Evolutionary conservation across 2,113 vertebrate genomes (phyloP).

Genomic region (Thamnophis sirtalis): DNA sequence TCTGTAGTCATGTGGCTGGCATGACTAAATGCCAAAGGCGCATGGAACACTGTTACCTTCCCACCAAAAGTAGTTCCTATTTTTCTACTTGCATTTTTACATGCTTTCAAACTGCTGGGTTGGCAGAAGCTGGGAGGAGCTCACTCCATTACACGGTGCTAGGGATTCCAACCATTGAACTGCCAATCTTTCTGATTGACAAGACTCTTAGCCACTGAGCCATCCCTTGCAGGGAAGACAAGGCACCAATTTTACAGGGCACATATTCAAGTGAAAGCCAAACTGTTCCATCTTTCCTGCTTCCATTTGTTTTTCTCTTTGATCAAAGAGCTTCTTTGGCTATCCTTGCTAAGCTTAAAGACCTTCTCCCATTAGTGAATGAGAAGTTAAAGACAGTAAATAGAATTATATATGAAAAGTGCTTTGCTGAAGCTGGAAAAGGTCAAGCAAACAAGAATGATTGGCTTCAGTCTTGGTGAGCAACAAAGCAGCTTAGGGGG

Average conservation of each 20-base stretch:
- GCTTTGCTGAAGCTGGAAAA: not conserved
- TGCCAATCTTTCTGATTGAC: too few relatives aligned
- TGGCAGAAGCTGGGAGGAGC: too few relatives aligned
- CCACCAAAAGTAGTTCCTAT: too few relatives aligned
- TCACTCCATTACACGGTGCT: too few relatives aligned
- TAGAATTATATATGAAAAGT: not conserved
- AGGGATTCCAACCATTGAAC: too few relatives aligned
- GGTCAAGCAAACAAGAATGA: not conserved
- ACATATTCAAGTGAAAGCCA: not conserved
- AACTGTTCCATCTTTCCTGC: not conserved
- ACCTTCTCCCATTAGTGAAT: not conserved
- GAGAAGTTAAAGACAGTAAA: not conserved
- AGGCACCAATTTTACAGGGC: not conserved
- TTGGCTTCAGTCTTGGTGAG: constrained; percentile 1
- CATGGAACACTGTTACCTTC: too few relatives aligned
- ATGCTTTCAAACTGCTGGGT: too few relatives aligned
- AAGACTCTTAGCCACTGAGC: too few relatives aligned
- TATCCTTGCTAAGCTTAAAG: not conserved
- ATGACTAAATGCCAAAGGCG: too few relatives aligned
- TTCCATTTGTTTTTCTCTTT: not conserved
- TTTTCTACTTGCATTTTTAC: too few relatives aligned
- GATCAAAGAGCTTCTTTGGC: not conserved
- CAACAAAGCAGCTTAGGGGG: not conserved
- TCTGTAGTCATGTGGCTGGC: too few relatives aligned
- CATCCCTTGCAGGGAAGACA: not conserved